These are phyloP conservation scores for Marmota monax DNA, from an alignment of 2,113 vertebrate genomes.

Conservation along the genomic window DNA sequence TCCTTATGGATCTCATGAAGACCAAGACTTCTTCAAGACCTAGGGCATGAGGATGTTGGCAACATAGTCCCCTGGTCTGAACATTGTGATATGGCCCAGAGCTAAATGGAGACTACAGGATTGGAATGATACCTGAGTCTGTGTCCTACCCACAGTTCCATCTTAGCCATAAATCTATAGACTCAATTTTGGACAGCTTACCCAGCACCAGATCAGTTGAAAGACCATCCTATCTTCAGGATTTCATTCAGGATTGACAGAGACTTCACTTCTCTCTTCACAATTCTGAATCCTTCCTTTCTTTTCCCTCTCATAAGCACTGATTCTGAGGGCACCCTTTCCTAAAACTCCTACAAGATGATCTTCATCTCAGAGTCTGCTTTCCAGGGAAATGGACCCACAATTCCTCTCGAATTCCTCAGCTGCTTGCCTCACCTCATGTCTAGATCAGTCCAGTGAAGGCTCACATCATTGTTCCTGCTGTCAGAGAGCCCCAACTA, in stretches of 20 bases:
- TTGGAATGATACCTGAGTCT: not conserved
- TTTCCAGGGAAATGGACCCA: not conserved
- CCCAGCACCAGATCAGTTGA: not conserved
- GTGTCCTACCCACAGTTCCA: not conserved
- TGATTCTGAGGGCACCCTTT: not conserved
- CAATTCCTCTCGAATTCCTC: not conserved
- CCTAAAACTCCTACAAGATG: not conserved
- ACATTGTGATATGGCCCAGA: not conserved
- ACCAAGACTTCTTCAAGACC: not conserved
- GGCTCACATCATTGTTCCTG: not conserved
- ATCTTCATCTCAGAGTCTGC: not conserved
- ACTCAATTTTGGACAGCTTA: not conserved
- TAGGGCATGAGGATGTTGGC: not conserved
- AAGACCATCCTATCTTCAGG: not conserved
- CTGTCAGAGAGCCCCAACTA: not conserved
- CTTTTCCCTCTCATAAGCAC: not conserved
- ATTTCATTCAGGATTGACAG: not conserved
- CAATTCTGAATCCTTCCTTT: not conserved
- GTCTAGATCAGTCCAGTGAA: not conserved
- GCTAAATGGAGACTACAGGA: not conserved
- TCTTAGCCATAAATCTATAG: not conserved
- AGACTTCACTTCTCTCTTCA: not conserved
- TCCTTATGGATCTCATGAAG: not conserved
- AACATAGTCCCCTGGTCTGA: not conserved
- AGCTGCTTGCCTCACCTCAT: not conserved